phyloP scores from a whole-genome alignment of 2,797 vertebrate genomes.

The Pseudotriccus pelzelni region DNA sequence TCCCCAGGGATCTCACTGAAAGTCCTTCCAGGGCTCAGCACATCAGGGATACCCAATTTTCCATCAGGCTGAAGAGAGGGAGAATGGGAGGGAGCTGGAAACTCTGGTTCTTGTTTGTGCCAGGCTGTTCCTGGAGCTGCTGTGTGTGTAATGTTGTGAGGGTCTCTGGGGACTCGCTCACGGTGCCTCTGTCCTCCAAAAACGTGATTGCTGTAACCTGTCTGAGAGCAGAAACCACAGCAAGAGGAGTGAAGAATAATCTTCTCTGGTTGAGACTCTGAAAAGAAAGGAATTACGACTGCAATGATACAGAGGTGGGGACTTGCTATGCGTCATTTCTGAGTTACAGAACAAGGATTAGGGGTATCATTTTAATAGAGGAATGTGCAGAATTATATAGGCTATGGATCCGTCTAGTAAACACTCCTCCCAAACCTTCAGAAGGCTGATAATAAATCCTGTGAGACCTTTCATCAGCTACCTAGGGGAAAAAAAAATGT shows the following conservation, averaged over 20 bases:
- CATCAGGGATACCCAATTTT: not conserved
- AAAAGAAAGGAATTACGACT: not conserved
- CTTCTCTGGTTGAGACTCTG: not conserved
- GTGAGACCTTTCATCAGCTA: not conserved
- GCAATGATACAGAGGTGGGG: not conserved
- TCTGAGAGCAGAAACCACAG: not conserved
- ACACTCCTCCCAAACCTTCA: slow-evolving; percentile 39
- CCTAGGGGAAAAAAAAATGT: not conserved
- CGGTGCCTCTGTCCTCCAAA: not conserved
- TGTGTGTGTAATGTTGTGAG: not conserved
- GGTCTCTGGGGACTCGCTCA: not conserved
- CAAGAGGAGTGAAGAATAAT: not conserved
- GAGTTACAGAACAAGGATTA: not conserved
- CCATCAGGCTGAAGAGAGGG: not conserved
- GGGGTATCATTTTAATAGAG: not conserved
- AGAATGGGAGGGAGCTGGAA: not conserved
- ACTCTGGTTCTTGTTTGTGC: not conserved
- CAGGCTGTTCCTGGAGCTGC: not conserved
- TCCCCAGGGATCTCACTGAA: not conserved
- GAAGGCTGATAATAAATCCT: slow-evolving; percentile 18
- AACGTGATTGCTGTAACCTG: not conserved
- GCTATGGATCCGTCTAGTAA: slow-evolving; percentile 5
- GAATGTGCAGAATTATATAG: not conserved
- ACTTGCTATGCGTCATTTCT: not conserved
- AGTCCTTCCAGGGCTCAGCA: not conserved